These are phyloP conservation scores for Empidonax traillii DNA, from an alignment of 2,113 vertebrate species.

Conservation along the genomic window DNA sequence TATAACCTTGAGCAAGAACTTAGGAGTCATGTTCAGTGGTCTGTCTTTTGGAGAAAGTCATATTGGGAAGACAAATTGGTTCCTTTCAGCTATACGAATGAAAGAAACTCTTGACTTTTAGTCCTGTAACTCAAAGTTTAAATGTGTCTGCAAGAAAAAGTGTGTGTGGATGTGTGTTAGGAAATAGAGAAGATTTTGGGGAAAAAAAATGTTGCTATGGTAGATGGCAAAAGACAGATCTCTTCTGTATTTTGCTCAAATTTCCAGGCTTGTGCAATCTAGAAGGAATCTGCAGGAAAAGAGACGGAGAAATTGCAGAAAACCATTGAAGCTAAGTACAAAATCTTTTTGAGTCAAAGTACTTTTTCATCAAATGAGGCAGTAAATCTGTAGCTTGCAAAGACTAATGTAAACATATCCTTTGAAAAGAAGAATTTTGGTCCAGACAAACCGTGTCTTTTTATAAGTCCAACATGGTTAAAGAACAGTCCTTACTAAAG, in stretches of 20 bases:
- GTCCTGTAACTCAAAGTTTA: background rate
- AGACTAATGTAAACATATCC: background rate
- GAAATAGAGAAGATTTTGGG: background rate
- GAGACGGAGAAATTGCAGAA: background rate
- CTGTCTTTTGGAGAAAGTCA: background rate
- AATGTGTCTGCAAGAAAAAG: background rate
- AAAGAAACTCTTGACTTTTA: background rate
- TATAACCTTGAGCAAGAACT: background rate
- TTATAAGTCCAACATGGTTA: background rate
- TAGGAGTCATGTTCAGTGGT: rapidly evolving
- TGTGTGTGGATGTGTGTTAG: background rate
- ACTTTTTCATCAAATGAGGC: background rate
- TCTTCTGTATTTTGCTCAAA: background rate
- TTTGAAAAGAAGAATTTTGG: constrained; percentile 15
- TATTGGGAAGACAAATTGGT: background rate
- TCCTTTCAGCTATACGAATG: background rate
- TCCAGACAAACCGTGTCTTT: background rate
- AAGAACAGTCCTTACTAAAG: background rate
- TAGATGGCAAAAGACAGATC: background rate
- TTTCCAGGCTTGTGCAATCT: background rate
- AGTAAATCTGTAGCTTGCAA: background rate
- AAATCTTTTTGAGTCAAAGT: background rate
- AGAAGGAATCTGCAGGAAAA: background rate
- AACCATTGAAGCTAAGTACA: background rate
- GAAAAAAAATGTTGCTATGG: background rate